Percentiles rank a stretch among this genome's conserved stretches.
Conservation (phyloP, 2,888 invertebrate genomes). For the Dicyrtomina minuta region DNA sequence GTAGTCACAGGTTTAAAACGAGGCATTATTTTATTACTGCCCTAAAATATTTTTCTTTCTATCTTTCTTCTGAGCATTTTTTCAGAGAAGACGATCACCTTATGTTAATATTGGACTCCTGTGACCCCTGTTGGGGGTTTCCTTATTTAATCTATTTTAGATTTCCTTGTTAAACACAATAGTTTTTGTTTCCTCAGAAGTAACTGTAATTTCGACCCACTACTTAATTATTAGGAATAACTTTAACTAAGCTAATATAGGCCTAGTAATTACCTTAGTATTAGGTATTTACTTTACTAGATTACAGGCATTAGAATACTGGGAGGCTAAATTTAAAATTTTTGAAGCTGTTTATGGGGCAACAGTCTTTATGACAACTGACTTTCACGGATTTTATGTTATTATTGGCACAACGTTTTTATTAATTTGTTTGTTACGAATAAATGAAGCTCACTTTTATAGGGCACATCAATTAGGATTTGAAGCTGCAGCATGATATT, state of each 20-base stretch:
- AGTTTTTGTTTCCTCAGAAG: conserved; percentile 70
- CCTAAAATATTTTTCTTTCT: conserved; percentile 68
- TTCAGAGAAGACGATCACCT: conserved; percentile 59
- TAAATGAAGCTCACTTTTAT: conserved; percentile 64
- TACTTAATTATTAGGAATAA: conserved; percentile 54
- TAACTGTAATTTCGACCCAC: conserved; percentile 68
- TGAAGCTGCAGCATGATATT: no score
- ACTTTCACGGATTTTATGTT: conserved; percentile 74
- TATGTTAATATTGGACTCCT: conserved; percentile 63
- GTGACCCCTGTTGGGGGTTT: conserved; percentile 68
- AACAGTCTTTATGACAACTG: conserved; percentile 71
- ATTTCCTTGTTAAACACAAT: conserved; percentile 73
- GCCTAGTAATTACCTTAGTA: no score
- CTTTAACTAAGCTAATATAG: conserved; percentile 56
- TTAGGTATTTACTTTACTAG: conserved; percentile 68
- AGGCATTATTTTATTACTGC: conserved; percentile 74
- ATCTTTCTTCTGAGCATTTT: no score
- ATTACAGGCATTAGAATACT: conserved; percentile 70
- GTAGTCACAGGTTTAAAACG: conserved; percentile 65
- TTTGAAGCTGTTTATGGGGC: conserved; percentile 68
- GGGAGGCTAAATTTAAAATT: conserved; percentile 65
- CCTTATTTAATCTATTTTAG: conserved; percentile 67
- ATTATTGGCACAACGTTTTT: conserved; percentile 66
- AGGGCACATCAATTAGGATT: conserved; percentile 64
- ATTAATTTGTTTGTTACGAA: no score